Conservation (phyloP, 2,113 vertebrate genomes). For the Sinocyclocheilus rhinocerous region DNA sequence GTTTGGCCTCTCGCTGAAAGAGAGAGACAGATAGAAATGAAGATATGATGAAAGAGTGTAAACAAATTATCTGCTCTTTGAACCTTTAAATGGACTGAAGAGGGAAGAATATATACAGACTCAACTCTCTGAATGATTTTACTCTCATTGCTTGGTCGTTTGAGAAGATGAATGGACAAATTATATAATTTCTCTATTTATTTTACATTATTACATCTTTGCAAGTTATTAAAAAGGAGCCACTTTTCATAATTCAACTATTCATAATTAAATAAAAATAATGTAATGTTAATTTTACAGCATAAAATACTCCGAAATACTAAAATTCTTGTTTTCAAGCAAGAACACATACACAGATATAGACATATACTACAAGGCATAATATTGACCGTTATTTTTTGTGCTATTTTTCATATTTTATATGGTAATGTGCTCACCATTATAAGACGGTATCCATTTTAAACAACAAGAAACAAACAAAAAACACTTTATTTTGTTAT, state of each 20-base stretch:
- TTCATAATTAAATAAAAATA: neutral
- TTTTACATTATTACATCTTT: neutral
- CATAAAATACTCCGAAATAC: too few species aligned
- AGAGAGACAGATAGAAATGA: constrained; percentile 40
- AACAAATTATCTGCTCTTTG: constrained; percentile 53
- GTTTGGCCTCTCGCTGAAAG: constrained; percentile 45
- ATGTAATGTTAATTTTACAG: neutral
- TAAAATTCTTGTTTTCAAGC: neutral
- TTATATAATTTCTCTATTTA: neutral
- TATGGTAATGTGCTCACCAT: neutral
- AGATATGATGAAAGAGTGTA: constrained; percentile 50
- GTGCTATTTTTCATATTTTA: neutral
- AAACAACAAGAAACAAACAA: neutral
- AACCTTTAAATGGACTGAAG: constrained; percentile 41
- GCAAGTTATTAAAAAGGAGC: neutral
- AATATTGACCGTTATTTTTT: neutral
- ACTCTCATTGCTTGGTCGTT: neutral
- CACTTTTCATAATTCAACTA: neutral
- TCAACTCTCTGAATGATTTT: neutral
- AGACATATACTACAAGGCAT: neutral
- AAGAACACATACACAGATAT: too few species aligned
- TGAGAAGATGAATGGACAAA: neutral
- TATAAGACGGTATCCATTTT: neutral
- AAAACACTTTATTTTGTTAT: neutral
- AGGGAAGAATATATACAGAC: constrained; percentile 17